Percentiles rank a stretch among this genome's conserved stretches.
phyloP scores from a whole-genome alignment of 2,797 vertebrate genomes.

The Chelon auratus region DNA sequence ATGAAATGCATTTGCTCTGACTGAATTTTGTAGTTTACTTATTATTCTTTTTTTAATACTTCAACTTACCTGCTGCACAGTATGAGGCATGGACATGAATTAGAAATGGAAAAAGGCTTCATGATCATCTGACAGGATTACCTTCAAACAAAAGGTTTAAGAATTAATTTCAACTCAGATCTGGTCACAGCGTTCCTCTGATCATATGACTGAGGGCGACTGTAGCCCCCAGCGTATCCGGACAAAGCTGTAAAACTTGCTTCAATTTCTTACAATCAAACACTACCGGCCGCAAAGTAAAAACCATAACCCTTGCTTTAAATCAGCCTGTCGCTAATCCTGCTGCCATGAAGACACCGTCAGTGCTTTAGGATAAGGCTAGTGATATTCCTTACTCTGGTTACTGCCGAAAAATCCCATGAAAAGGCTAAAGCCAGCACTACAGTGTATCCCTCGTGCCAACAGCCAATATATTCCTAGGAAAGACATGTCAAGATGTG shows the following conservation, averaged over 20 bases:
- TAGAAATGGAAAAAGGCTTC: not conserved
- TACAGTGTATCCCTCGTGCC: not conserved
- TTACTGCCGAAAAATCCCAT: not conserved
- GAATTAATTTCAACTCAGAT: conserved; percentile 48
- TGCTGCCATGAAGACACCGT: not conserved
- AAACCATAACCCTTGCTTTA: not conserved
- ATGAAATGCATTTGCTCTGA: not conserved
- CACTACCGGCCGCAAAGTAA: not conserved
- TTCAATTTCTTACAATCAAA: not conserved
- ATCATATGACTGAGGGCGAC: conserved; percentile 49
- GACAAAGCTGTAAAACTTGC: conserved; percentile 14
- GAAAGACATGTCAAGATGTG: no score
- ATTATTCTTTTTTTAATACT: not conserved
- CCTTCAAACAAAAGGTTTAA: conserved; percentile 48
- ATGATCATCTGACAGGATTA: conserved; percentile 54
- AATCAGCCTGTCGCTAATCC: not conserved
- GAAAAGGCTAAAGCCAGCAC: not conserved
- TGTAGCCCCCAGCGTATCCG: conserved; percentile 22
- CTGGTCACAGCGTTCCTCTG: conserved; percentile 48
- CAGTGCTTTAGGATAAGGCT: not conserved
- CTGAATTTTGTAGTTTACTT: not conserved
- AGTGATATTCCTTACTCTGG: not conserved
- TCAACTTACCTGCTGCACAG: not conserved
- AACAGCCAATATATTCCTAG: no score
- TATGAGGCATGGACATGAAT: not conserved